phyloP scores from a whole-genome alignment of 2,113 vertebrate genomes.

The Sinocyclocheilus maitianheensis region DNA sequence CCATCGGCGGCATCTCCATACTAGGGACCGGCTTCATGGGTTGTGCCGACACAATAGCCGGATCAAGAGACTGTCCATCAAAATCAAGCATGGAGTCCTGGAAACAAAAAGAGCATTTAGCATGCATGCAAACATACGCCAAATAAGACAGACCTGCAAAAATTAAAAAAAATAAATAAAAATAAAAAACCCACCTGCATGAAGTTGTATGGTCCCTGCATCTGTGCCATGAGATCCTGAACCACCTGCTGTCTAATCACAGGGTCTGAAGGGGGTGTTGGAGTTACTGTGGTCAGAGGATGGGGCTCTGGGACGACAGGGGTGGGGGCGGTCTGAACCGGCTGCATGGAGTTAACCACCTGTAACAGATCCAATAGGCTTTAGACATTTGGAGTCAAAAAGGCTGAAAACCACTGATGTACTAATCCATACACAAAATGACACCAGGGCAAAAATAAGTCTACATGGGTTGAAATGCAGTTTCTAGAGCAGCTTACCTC shows the following conservation, averaged over 20 bases:
- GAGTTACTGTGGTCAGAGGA: conserved; percentile 77
- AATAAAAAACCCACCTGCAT: conserved; percentile 84
- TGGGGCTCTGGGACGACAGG: conserved; percentile 85
- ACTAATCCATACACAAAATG: neutral
- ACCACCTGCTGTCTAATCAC: conserved; percentile 90
- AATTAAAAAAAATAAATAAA: neutral
- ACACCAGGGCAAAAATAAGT: neutral
- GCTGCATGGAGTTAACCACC: conserved; percentile 59
- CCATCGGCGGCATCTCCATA: conserved; percentile 90
- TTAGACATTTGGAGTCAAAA: neutral
- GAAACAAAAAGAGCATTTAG: conserved; percentile 7
- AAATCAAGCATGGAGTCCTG: conserved; percentile 98
- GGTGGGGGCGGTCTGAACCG: conserved; percentile 67
- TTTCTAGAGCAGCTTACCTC: conserved; percentile 78
- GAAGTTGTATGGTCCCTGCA: conserved; percentile 98
- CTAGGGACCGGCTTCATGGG: conserved; percentile 90
- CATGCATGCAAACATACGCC: neutral
- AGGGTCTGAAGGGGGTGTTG: conserved; percentile 86
- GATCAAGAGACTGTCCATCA: conserved; percentile 92
- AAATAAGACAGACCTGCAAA: neutral
- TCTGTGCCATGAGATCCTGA: conserved; percentile 97
- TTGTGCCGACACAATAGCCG: conserved; percentile 94
- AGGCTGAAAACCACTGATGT: neutral
- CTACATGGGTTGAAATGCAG: neutral
- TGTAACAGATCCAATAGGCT: neutral